Conservation (phyloP, 2,888 invertebrate genomes). For the Trypoxylon attenuatum region DNA sequence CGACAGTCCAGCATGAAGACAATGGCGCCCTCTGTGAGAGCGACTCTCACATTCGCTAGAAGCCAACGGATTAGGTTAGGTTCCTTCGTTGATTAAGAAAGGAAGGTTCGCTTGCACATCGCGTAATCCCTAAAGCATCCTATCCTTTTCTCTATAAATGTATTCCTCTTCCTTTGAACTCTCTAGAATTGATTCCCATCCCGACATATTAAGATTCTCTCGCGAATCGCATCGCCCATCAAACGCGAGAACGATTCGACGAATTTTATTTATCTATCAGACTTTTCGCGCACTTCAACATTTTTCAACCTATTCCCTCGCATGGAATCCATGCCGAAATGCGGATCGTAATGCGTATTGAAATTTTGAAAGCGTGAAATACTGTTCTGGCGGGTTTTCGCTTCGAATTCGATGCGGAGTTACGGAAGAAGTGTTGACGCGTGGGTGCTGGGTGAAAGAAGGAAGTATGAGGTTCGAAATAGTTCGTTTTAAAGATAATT, state of each 20-base stretch:
- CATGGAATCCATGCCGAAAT: too few relatives aligned
- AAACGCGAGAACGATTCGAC: constrained; percentile 22
- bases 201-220: constrained; percentile 17
- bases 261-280: not conserved
- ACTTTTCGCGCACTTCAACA: too few relatives aligned
- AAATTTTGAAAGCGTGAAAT: too few relatives aligned
- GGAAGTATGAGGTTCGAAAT: too few relatives aligned
- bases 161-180: constrained; percentile 33
- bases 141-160: constrained; percentile 31
- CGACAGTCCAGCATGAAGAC: constrained; percentile 36
- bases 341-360: too few relatives aligned
- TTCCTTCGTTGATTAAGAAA: constrained; percentile 29
- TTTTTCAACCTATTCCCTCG: too few relatives aligned
- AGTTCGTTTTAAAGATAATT: too few relatives aligned
- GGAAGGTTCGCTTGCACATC: constrained; percentile 17
- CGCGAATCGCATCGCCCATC: constrained; percentile 16
- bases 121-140: constrained; percentile 37
- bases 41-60: not conserved
- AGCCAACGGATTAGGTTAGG: not conserved
- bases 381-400: too few relatives aligned
- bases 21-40: constrained; percentile 27
- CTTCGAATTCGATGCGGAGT: too few relatives aligned
- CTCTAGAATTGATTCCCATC: constrained; percentile 20
- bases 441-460: too few relatives aligned
- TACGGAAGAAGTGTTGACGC: too few relatives aligned